A percentile compares a stretch with the other conserved stretches of the same genome.
These are phyloP conservation scores for Thelaira solivaga DNA, from an alignment of 2,888 invertebrate genomes.

Conservation along the genomic window DNA sequence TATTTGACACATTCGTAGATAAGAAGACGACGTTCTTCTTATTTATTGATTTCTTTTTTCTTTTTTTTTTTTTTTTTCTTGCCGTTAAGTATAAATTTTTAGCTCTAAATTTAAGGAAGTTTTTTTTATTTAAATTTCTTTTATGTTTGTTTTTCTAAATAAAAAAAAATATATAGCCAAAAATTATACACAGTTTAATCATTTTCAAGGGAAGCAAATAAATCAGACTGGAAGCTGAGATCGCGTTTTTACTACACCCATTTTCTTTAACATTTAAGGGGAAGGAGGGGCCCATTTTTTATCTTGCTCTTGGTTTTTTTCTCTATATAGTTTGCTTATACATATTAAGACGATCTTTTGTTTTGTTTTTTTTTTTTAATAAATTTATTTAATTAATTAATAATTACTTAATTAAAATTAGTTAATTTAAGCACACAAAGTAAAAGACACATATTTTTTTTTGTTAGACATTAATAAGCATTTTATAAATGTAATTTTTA, in stretches of 20 bases:
- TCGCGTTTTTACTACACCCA: constrained; percentile 5
- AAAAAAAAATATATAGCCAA: constrained; percentile 40
- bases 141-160: background rate
- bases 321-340: constrained; percentile 57
- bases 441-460: constrained; percentile 61
- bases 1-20: constrained; percentile 60
- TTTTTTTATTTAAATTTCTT: background rate
- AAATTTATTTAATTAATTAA: constrained; percentile 50
- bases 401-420: constrained; percentile 57
- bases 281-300: constrained; percentile 1
- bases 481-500: constrained; percentile 50
- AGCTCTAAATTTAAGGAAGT: constrained; percentile 45
- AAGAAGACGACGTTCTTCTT: constrained; percentile 46
- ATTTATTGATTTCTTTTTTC: constrained; percentile 39
- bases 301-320: constrained; percentile 9
- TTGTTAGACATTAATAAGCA: constrained; percentile 62
- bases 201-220: constrained; percentile 65
- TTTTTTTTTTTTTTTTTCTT: constrained; percentile 2
- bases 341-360: constrained; percentile 59
- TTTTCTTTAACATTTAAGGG: background rate
- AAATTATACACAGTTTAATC: constrained; percentile 35
- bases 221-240: constrained; percentile 64
- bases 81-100: background rate
- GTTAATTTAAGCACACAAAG: constrained; percentile 61
- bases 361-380: constrained; percentile 34